Conservation (phyloP, 2,888 invertebrate genomes). For the Drosophila siamana region DNA sequence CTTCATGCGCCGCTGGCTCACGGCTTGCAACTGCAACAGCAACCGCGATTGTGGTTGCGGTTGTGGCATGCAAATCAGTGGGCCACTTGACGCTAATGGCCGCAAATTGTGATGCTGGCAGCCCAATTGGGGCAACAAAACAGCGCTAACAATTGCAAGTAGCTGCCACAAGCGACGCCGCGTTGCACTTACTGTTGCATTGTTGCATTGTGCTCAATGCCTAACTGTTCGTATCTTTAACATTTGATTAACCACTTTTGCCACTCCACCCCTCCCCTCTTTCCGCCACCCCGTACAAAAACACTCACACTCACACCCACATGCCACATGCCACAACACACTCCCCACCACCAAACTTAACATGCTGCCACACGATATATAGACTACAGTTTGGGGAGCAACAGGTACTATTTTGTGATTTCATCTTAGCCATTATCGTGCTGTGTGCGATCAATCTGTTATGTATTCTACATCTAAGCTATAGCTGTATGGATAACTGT, state of each 20-base stretch:
- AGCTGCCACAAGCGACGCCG: slow-evolving; percentile 47
- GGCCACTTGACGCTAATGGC: slow-evolving; percentile 76
- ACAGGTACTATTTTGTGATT: slow-evolving; percentile 86
- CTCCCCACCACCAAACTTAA: slow-evolving; percentile 4
- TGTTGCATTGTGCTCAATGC: slow-evolving; percentile 44
- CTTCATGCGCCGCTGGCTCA: slow-evolving; percentile 68
- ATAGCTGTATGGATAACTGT: slow-evolving; percentile 83
- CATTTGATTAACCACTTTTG: slow-evolving; percentile 48
- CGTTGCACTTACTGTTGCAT: slow-evolving; percentile 35
- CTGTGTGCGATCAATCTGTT: slow-evolving; percentile 85
- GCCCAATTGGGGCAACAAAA: slow-evolving; percentile 68
- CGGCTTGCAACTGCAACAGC: neutral
- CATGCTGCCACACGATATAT: slow-evolving; percentile 37
- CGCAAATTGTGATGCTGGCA: slow-evolving; percentile 71
- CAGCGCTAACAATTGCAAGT: slow-evolving; percentile 43
- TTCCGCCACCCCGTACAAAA: neutral
- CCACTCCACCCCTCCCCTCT: slow-evolving; percentile 9
- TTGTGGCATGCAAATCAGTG: slow-evolving; percentile 69
- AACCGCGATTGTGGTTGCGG: neutral
- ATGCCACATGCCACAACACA: slow-evolving; percentile 8
- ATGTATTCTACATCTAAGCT: slow-evolving; percentile 85
- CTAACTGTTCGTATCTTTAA: slow-evolving; percentile 47
- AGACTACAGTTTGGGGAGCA: slow-evolving; percentile 85
- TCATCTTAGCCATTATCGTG: slow-evolving; percentile 85
- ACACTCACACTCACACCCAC: slow-evolving; percentile 23